Evolutionary conservation across 2,888 invertebrate species (phyloP), one percentile per base, ranked within the genome.

Genomic region (Stramonita haemastoma): DNA sequence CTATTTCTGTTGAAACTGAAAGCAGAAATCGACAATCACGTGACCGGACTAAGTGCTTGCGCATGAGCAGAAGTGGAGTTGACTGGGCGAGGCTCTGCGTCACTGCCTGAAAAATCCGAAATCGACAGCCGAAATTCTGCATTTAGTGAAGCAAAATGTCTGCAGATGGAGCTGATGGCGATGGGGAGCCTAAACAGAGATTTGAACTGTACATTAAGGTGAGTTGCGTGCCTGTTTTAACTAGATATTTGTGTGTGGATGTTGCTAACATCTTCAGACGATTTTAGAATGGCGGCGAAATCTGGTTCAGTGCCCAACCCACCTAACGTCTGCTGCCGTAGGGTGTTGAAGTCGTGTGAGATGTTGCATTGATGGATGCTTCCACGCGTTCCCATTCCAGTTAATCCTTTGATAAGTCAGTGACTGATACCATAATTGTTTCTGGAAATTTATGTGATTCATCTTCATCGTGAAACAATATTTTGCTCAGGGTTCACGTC

Each of bases 161-260:
- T 88, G 90, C 81, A 66, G 88, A 88, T 70, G 91, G 87, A 29
- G 88, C 84, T 87, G 83, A 87, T 81, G 89, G 87, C 46, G 87
- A 81, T 73, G 89, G 89, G 29, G 86, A 88, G 19, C 60, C 87
- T n/a, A 92, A 91, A 88, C 91, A 91, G 73, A 90, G 88, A 70
- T 93, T 93, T 87, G 93, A 93, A 88, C 87, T 93, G 57, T 93
- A 93, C 57, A 93, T 93, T 56, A 93, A 93, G 93, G 93, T 93
- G 84, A 85, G 89, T 86, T 29, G 29, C n/a, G n/a, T 86, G 66
- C 81, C 11, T 26, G 36, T 46, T 36, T 36, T 29, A 36, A 0
- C 8, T 13, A 17, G 5, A 34, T 0, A 15, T 34, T 46, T 4
- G 15, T 22, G 22, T 1, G 46, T 83, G 29, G 46, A 46, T 83